These are phyloP conservation scores for Mythimna albipuncta DNA, from an alignment of 2,888 invertebrate genomes.

Conservation along the genomic window DNA sequence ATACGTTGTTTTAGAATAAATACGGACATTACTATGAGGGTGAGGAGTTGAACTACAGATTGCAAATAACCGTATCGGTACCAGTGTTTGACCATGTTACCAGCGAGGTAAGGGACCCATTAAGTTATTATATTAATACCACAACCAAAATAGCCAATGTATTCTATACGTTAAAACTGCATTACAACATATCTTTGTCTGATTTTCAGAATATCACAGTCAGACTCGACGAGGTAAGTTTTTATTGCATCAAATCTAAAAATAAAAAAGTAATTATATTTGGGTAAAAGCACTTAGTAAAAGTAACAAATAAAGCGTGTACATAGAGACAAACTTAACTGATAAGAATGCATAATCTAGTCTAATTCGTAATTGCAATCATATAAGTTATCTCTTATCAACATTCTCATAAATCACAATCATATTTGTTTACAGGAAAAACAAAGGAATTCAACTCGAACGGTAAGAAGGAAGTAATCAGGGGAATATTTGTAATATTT, in stretches of 20 bases:
- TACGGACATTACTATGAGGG: slow-evolving; percentile 85
- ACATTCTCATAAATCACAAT: slow-evolving; percentile 30
- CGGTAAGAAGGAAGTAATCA: slow-evolving; percentile 74
- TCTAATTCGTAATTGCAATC: slow-evolving; percentile 12
- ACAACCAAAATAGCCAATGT: background rate
- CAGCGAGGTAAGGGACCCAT: slow-evolving; percentile 74
- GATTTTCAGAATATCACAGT: slow-evolving; percentile 85
- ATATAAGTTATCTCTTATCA: slow-evolving; percentile 22
- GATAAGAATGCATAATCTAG: slow-evolving; percentile 18
- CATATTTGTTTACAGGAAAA: slow-evolving; percentile 80
- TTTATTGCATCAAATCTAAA: background rate
- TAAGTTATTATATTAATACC: too few relatives aligned
- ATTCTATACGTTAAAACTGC: background rate
- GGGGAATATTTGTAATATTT: background rate
- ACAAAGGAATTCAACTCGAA: slow-evolving; percentile 83
- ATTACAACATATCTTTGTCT: slow-evolving; percentile 14
- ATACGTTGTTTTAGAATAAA: slow-evolving; percentile 73
- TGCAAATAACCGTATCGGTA: slow-evolving; percentile 84
- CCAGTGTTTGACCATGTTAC: slow-evolving; percentile 84
- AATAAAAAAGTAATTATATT: background rate
- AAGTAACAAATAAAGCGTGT: background rate
- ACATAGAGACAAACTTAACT: slow-evolving; percentile 6
- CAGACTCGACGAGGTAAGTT: slow-evolving; percentile 79
- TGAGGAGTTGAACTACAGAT: slow-evolving; percentile 79
- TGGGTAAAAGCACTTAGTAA: background rate